A percentile compares a stretch with the other conserved stretches of the same genome.
Evolutionary conservation across 1,140 invertebrate genomes (phyloP).

Genomic region (Brachionus rotundiformis): DNA sequence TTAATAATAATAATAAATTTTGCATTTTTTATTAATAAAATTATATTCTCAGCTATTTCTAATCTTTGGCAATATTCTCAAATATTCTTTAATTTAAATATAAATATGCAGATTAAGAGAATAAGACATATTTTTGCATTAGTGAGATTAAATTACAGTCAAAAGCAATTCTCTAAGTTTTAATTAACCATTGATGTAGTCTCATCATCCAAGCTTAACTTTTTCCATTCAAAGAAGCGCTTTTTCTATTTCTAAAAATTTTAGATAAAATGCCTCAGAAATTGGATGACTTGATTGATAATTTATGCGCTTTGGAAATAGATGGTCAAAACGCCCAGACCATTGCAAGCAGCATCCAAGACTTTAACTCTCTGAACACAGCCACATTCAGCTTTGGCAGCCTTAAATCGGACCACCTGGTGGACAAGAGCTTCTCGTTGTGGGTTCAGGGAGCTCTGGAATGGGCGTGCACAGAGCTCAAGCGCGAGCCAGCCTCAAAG

Average conservation of each 20-base stretch:
- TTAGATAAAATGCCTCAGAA: neutral
- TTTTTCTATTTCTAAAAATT: no score
- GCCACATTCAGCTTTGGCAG: neutral
- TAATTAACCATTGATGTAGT: neutral
- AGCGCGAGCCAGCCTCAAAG: neutral
- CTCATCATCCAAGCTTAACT: slow-evolving; percentile 9
- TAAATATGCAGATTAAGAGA: neutral
- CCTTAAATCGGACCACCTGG: neutral
- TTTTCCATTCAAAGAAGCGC: neutral
- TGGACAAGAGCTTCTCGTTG: neutral
- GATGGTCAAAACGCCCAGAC: neutral
- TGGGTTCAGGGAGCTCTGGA: neutral
- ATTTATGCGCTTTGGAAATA: neutral
- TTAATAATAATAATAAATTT: slow-evolving; percentile 16
- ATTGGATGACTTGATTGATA: neutral
- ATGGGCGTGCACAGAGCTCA: neutral
- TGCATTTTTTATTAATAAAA: neutral
- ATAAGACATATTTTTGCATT: neutral
- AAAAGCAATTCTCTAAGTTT: neutral
- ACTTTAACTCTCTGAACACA: neutral
- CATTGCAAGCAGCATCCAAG: neutral
- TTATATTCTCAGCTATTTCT: neutral
- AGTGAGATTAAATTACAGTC: neutral
- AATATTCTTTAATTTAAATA: neutral
- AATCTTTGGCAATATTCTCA: no score